Evolutionary conservation across 2,888 invertebrate species (phyloP).

Genomic region (Sesia bembeciformis): DNA sequence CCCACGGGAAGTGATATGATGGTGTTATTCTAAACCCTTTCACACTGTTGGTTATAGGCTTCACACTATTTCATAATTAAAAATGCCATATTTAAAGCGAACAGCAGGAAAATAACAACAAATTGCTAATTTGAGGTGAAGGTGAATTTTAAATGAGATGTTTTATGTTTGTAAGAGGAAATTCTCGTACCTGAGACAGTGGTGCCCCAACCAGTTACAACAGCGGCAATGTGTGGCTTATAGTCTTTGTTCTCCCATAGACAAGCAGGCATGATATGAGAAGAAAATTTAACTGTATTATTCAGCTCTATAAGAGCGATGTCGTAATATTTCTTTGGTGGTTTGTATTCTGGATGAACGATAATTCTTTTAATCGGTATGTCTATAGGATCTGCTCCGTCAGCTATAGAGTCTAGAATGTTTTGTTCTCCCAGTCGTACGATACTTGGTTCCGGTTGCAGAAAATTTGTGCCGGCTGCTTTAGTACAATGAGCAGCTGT

Average conservation of each 20-base stretch:
- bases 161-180: no score
- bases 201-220: constrained; percentile 73
- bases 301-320: constrained; percentile 68
- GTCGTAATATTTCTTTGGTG: constrained; percentile 63
- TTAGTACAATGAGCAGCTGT: constrained; percentile 1
- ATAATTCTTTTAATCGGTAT: constrained; percentile 28
- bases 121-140: no score
- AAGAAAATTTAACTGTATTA: constrained; percentile 6
- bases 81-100: no score
- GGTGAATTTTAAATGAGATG: no score
- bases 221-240: constrained; percentile 27
- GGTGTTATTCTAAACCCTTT: no score
- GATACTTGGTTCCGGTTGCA: constrained; percentile 33
- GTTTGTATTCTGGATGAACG: constrained; percentile 55
- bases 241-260: constrained; percentile 37
- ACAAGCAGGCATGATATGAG: constrained; percentile 64
- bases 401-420: not conserved
- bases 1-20: no score
- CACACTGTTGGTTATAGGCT: no score
- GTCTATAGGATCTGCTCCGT: constrained; percentile 14
- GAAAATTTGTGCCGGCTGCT: not conserved
- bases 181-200: not conserved
- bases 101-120: no score
- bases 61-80: no score
- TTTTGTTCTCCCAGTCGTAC: constrained; percentile 13